Conservation (phyloP, 1,140 invertebrate species). For the Caerostris darwini region DNA sequence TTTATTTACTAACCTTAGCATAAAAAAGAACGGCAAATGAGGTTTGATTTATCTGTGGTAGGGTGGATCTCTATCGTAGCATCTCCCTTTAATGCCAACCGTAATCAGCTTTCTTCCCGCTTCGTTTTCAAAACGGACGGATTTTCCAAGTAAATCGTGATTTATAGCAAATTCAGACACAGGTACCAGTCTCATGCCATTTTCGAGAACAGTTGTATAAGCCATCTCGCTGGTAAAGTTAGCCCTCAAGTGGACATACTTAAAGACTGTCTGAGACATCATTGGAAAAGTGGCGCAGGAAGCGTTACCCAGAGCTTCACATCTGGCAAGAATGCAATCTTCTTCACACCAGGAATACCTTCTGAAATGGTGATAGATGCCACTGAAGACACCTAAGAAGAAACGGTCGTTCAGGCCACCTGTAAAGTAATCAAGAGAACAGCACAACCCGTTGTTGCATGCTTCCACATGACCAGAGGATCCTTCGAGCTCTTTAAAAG, state of each 20-base stretch:
- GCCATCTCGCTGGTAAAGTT: constrained; percentile 47
- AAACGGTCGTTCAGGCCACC: neutral
- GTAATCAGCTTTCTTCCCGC: neutral
- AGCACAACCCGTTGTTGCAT: constrained; percentile 77
- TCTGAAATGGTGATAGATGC: neutral
- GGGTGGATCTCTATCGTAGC: constrained; percentile 54
- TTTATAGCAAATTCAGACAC: neutral
- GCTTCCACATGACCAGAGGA: neutral
- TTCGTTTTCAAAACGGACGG: neutral
- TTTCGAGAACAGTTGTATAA: constrained; percentile 33
- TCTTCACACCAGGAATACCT: constrained; percentile 76
- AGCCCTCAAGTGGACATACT: neutral
- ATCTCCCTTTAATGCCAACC: constrained; percentile 6
- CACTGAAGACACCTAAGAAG: constrained; percentile 50
- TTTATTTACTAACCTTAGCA: neutral
- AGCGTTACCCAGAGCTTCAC: neutral
- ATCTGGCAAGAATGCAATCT: constrained; percentile 71
- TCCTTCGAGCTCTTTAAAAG: constrained; percentile 21
- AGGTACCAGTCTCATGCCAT: neutral
- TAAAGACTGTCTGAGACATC: constrained; percentile 18
- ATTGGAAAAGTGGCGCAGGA: constrained; percentile 56
- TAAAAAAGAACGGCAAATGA: neutral
- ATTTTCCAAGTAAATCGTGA: neutral
- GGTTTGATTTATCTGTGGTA: neutral
- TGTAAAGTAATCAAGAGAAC: constrained; percentile 52